Conservation (phyloP, 2,797 vertebrate genomes). For the Silurus aristotelis region DNA sequence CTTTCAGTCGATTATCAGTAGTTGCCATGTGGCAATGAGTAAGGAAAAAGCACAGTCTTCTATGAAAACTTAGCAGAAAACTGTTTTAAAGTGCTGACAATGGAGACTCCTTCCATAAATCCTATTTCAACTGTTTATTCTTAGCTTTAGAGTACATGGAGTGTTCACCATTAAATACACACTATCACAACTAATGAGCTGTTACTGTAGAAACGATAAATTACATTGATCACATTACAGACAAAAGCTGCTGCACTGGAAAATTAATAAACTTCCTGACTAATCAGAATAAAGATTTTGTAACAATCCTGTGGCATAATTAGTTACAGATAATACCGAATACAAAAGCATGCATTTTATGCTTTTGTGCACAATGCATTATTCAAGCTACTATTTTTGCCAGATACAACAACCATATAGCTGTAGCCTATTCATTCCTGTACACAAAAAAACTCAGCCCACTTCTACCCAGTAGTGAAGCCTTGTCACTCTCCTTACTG, state of each 20-base stretch:
- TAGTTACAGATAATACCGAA: neutral
- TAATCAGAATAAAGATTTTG: neutral
- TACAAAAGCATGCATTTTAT: neutral
- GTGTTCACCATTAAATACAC: neutral
- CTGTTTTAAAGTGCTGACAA: neutral
- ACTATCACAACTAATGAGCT: no score
- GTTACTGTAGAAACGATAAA: neutral
- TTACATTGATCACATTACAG: neutral
- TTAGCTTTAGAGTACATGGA: neutral
- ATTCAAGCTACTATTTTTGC: neutral
- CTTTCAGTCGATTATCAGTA: neutral
- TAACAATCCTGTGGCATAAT: neutral
- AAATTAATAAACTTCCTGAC: neutral
- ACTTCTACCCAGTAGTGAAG: no score
- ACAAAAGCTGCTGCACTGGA: neutral
- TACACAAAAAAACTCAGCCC: neutral
- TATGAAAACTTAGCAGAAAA: neutral
- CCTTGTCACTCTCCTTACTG: no score
- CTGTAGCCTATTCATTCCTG: neutral
- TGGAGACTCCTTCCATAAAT: slow-evolving; percentile 4
- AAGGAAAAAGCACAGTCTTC: neutral
- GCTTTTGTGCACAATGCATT: neutral
- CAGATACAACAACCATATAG: neutral
- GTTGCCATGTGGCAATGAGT: neutral
- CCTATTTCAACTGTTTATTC: neutral